Conservation (phyloP, 2,113 vertebrate species). For the Catharus bicknelli region DNA sequence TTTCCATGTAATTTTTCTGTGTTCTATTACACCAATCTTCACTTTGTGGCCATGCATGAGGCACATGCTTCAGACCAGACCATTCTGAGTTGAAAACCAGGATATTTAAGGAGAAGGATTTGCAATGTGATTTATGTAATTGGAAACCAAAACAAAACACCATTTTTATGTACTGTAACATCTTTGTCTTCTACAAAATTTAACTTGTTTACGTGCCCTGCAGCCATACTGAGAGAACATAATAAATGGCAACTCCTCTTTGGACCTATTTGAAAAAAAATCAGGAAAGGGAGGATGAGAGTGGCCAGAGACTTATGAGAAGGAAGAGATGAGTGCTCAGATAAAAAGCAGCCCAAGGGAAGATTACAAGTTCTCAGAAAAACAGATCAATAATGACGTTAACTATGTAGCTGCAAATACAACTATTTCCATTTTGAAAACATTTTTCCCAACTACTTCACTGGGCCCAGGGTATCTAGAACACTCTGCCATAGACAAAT, state of each 20-base stretch:
- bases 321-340: conserved; percentile 2
- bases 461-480: not conserved
- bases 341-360: conserved; percentile 28
- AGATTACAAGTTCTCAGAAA: conserved; percentile 45
- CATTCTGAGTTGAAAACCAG: not conserved
- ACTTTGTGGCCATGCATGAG: not conserved
- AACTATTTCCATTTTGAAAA: conserved; percentile 20
- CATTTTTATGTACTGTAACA: not conserved
- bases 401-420: not conserved
- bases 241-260: conserved; percentile 3
- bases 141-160: not conserved
- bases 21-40: not conserved
- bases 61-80: not conserved
- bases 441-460: not conserved
- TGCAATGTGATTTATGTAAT: conserved; percentile 29
- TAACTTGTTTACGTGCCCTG: conserved; percentile 35
- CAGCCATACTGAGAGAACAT: not conserved
- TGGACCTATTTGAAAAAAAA: not conserved
- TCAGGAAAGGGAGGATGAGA: not conserved
- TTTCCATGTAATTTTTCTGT: not conserved
- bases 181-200: conserved; percentile 29
- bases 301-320: not conserved
- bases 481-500: not conserved
- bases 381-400: conserved; percentile 43
- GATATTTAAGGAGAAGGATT: not conserved